These are phyloP conservation scores for Zoroaster sp. DNA, from an alignment of 53 echinoderm and acorn worm species.

Conservation along the genomic window DNA sequence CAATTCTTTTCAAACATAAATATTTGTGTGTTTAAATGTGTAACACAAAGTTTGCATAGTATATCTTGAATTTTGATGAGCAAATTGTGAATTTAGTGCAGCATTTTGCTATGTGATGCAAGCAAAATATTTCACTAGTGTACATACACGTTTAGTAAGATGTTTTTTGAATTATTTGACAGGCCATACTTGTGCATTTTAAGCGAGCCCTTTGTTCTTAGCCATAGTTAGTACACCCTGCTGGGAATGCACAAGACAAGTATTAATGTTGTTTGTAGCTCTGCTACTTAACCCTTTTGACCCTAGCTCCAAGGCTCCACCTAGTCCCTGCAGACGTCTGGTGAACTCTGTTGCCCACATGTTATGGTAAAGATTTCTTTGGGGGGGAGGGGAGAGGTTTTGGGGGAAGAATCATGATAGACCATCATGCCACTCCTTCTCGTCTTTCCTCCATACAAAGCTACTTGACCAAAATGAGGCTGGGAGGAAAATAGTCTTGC, in stretches of 20 bases:
- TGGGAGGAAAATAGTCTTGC: too few species aligned
- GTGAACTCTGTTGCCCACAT: not conserved
- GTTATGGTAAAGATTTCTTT: not conserved
- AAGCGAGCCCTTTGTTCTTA: not conserved
- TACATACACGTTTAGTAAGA: not conserved
- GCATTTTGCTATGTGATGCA: too few species aligned
- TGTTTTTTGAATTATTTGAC: not conserved
- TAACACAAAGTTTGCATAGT: too few species aligned
- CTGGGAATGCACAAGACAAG: not conserved
- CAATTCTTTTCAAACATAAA: too few species aligned
- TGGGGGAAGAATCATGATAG: too few species aligned
- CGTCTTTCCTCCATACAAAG: too few species aligned
- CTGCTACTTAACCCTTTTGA: not conserved
- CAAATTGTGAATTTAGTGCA: too few species aligned
- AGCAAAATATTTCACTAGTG: too few species aligned
- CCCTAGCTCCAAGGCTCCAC: not conserved
- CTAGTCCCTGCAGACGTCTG: not conserved
- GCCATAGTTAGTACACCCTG: not conserved
- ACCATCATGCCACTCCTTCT: too few species aligned
- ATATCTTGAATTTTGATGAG: too few species aligned
- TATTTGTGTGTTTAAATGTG: too few species aligned
- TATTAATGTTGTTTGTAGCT: not conserved
- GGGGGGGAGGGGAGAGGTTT: not conserved
- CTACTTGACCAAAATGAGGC: too few species aligned
- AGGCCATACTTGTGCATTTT: not conserved